Evolutionary conservation across 2,888 invertebrate genomes (phyloP), one percentile per base, ranked within the genome.

Genomic region (Drosophila anceps): DNA sequence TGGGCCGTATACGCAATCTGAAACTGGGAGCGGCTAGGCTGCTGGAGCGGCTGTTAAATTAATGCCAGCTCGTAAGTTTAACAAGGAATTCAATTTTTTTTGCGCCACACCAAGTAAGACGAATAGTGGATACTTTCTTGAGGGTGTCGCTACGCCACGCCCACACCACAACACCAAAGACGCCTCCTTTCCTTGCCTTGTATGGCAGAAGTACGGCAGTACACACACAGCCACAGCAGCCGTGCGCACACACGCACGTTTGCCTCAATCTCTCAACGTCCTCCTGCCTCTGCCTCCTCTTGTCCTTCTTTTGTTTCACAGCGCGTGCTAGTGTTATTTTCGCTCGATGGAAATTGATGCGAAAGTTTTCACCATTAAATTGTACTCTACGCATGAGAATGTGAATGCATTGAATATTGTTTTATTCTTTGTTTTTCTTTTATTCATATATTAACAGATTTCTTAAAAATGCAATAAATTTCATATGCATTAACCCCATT

Each of bases 371-470:
- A 70, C 86, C 84, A 90, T 90, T 90, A 90, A 90, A 84, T 83
- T 88, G 87, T 84, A 82, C 67, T 87, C 90, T 75, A 75, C 73
- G 84, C 77, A 84, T 80, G 13, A 50, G 20, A n/a, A 18, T 43
- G 41, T 20, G 46, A 51, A 58, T 59, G 20, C 46, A 35, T 68
- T 61, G 53, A 73, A 64, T 66, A 66, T 54, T 48, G 50, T 61
- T 65, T 50, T 44, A 44, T 43, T 41, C 41, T 48, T 29, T 29
- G 10, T 48, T n/a, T 18, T 50, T 31, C 5, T 44, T 73, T 88
- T 90, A 86, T 91, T 90, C 86, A 91, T 91, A 86, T 91, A 90
- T 91, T 91, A 91, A 91, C 92, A 91, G 92, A 91, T 90, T 92
- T 73, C 79, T 89, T 91, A 90, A 91, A 91, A 91, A 91, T 91